phyloP scores from a whole-genome alignment of 2,888 invertebrate genomes.

The Bellardia pandia region DNA sequence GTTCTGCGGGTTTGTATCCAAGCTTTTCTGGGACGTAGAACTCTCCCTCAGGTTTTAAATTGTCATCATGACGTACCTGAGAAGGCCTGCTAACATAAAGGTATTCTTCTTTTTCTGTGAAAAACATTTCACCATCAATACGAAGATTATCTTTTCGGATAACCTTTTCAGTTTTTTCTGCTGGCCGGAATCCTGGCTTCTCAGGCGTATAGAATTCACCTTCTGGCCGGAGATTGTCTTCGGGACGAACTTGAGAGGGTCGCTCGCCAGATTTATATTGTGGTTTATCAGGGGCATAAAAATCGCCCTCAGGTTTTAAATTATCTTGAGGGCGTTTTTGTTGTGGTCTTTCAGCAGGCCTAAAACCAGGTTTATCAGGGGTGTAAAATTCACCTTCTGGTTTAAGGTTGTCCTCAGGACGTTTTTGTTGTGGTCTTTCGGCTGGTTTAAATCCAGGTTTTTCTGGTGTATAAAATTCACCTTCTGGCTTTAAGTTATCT shows the following conservation, averaged over 20 bases:
- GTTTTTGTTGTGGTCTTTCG: conserved; percentile 83
- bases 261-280: conserved; percentile 83
- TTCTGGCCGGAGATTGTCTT: conserved; percentile 86
- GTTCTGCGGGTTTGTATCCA: conserved; percentile 84
- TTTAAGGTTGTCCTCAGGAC: conserved; percentile 87
- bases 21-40: conserved; percentile 82
- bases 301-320: conserved; percentile 76
- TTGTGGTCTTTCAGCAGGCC: conserved; percentile 81
- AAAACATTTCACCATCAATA: conserved; percentile 82
- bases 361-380: conserved; percentile 83
- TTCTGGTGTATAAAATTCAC: conserved; percentile 83
- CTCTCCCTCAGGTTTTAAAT: conserved; percentile 85
- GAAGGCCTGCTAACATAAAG: conserved; percentile 82
- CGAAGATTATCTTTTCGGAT: conserved; percentile 85
- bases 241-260: conserved; percentile 83
- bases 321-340: conserved; percentile 85
- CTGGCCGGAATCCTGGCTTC: conserved; percentile 82
- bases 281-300: conserved; percentile 76
- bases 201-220: conserved; percentile 84
- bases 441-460: conserved; percentile 80
- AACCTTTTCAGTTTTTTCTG: conserved; percentile 85
- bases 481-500: conserved; percentile 85
- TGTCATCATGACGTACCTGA: conserved; percentile 83
- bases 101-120: conserved; percentile 81
- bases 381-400: conserved; percentile 85